A percentile compares a stretch with the other conserved stretches of the same genome.
These are phyloP conservation scores for Oreochromis niloticus DNA, from an alignment of 2,113 vertebrate genomes.

Conservation along the genomic window DNA sequence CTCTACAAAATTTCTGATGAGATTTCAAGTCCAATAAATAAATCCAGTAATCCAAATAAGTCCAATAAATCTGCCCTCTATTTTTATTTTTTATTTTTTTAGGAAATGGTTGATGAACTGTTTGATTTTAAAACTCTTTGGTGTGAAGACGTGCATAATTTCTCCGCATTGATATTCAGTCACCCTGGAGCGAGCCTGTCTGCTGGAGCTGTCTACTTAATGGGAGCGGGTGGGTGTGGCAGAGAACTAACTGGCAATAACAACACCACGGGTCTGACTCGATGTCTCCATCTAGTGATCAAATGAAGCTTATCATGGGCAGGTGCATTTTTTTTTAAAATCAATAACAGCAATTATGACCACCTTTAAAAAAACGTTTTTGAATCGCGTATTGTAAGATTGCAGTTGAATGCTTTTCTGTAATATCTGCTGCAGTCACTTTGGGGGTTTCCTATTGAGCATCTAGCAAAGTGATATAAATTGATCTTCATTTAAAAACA, in stretches of 20 bases:
- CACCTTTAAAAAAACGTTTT: neutral
- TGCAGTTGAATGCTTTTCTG: neutral
- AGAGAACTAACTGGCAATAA: neutral
- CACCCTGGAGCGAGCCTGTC: slow-evolving; percentile 25
- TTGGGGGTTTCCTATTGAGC: neutral
- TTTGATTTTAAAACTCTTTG: neutral
- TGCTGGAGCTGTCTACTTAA: slow-evolving; percentile 40
- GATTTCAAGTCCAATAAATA: neutral
- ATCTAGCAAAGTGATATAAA: neutral
- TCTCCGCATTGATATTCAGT: neutral
- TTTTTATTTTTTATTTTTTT: neutral
- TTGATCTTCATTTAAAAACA: neutral
- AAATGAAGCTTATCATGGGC: neutral
- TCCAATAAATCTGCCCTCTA: neutral
- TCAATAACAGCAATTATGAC: neutral
- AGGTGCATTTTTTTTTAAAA: neutral
- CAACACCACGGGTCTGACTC: neutral
- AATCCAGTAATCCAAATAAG: neutral
- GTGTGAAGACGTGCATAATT: slow-evolving; percentile 19
- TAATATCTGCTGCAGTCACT: neutral
- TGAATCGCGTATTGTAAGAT: neutral
- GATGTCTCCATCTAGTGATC: slow-evolving; percentile 48
- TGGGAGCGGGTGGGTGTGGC: slow-evolving; percentile 58
- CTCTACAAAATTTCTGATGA: neutral
- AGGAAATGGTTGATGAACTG: neutral